Evolutionary conservation across 35 echinoderm and acorn worm species (phyloP), one percentile per base, ranked within the genome.

Genomic region (Heliocidaris erythrogramma): DNA sequence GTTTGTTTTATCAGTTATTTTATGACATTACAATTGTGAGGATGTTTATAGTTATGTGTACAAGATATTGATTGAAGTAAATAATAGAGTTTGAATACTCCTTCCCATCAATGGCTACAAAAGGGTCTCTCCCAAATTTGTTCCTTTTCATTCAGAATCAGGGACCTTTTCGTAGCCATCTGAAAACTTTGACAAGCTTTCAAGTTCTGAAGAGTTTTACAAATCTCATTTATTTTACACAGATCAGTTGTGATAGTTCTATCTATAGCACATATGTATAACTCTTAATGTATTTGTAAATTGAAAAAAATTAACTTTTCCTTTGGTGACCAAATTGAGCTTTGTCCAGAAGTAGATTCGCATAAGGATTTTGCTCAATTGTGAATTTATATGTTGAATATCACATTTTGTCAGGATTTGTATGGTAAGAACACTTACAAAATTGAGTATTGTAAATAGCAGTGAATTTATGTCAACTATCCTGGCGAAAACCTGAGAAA

Each of bases 291-390:
- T 78, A 78, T 78, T 78, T 78, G 65, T 78, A 24, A 78, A 78
- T 78, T 78, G 18, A 78, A 12, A 78, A 78, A 21, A 78, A 78
- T n/a, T 5, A 89, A n/a, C 31, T 31, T 89, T 89, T 89, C 30
- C 31, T 48, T 89, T 89, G 87, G 87, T 47, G 87, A 89, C 87
- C 87, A 89, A 89, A 89, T 89, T 89, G 7, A 30, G 87, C 87
- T 47, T 89, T 47, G 87, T 32, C 87, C 87, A 89, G 87, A 89
- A 47, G 31, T 89, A 89, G 14, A 29, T 16, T 47, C 47, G 29
- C 47, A 35, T 89, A 47, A 89, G 32, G 87, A 47, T 47, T 14
- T 48, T 89, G 87, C 87, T 30, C 12, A 48, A 5, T 32, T 89
- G 30, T 47, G 24, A 47, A 6, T 31, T 35, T 13, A 42, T 89